Base-by-base conservation (phyloP, 92 coral and sea anemone genomes). In the Blastomussa wellsi region DNA sequence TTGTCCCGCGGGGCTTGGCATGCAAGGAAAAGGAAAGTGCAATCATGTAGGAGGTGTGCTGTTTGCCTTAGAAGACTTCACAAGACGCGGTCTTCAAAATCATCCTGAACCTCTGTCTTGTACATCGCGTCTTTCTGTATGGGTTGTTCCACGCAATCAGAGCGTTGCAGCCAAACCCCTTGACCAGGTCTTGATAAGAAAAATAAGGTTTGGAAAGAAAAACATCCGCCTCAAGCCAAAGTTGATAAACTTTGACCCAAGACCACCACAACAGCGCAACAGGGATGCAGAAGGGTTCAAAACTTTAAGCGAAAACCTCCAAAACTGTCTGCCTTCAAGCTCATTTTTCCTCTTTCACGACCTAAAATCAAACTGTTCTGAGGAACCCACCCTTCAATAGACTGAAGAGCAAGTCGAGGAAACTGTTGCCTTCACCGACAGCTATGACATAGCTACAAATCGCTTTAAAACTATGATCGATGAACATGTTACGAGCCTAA, bases 141-240 rank as follows among this genome's bases (percentile, higher is more conserved):
- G 74, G 91, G 90, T 84, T 9, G 89, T 91, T 2, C 91, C 91
- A 49, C 39, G 88, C 64, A 91, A 85, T 39, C 94, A 91, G 79
- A 91, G 88, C 53, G 78, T 91, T 6, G 55, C 94, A 74, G 91
- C 90, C 20, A 87, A 83, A 41, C 80, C 73, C 80, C 87, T 75
- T 0, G 87, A 83, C 6, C 44, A 74, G 2, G 48, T 83, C 80
- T 62, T 83, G 38, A 82, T 72, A 70, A 1, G 66, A 36, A 82
- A 82, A 36, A 82, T 72, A 70, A 82, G 79, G 49, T 82, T 82
- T 82, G 86, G 86, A 52, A 73, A 91, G 79, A 60, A 79, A 17
- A 82, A 82, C 53, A 82, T 72, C 71, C 38, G 72, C 68, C 10
- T 75, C 1, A 72, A 38, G 67, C 60, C 80, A 16, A 83, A 79